Percentiles rank a stretch among this genome's conserved stretches.
phyloP scores from a whole-genome alignment of 2,113 vertebrate species.

The Pica pica region DNA sequence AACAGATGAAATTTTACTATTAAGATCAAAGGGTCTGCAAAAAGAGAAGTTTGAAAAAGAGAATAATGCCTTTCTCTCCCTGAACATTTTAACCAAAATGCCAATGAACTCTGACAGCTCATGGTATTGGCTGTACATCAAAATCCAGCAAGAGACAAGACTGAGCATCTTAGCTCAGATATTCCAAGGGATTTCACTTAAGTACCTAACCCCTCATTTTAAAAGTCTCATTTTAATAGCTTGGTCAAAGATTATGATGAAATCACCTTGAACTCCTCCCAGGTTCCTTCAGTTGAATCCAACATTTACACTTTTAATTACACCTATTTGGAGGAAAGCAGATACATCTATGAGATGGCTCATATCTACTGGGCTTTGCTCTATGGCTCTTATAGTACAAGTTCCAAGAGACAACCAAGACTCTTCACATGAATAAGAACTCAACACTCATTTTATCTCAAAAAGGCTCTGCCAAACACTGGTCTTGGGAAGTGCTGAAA shows the following conservation, averaged over 20 bases:
- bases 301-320: background rate
- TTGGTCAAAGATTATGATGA: background rate
- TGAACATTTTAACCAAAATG: background rate
- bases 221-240: background rate
- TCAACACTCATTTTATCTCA: background rate
- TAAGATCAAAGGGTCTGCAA: background rate
- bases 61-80: background rate
- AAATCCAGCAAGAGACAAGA: background rate
- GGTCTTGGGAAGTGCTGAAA: background rate
- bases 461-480: background rate
- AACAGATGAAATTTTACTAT: background rate
- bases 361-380: background rate
- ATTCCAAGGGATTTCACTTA: background rate
- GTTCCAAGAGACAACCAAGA: background rate
- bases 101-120: background rate
- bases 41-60: background rate
- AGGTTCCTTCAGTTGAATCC: background rate
- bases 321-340: background rate
- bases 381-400: background rate
- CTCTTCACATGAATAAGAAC: background rate
- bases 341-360: background rate
- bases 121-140: background rate
- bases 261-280: background rate
- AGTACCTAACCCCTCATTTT: background rate
- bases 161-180: background rate